Evolutionary conservation across 2,888 invertebrate genomes (phyloP).

Genomic region (Limnephilus lunatus): DNA sequence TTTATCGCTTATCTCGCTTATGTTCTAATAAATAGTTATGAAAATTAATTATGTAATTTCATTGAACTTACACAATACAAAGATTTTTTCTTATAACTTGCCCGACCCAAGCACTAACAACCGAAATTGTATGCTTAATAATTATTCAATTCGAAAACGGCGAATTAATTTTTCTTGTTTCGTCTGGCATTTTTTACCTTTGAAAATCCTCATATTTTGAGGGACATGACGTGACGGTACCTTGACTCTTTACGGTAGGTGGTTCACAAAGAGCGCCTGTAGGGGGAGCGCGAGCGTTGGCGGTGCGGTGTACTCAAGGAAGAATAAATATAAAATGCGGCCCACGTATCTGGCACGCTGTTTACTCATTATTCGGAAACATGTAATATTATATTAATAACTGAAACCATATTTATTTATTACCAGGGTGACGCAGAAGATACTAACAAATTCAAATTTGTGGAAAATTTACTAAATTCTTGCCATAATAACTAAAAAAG

Average conservation of each 20-base stretch:
- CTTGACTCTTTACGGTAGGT: not conserved
- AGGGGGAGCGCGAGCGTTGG: not conserved
- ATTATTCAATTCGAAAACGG: too few species aligned
- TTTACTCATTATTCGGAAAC: not conserved
- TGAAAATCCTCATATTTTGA: not conserved
- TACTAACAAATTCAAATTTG: not conserved
- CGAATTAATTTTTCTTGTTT: not conserved
- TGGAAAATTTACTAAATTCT: not conserved
- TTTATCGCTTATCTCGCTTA: too few species aligned
- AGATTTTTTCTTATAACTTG: too few species aligned
- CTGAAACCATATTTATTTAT: not conserved
- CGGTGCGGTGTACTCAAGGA: not conserved
- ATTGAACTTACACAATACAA: too few species aligned
- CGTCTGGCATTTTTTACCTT: not conserved
- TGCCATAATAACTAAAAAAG: not conserved
- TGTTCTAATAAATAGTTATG: too few species aligned
- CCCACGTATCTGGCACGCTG: not conserved
- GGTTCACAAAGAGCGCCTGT: not conserved
- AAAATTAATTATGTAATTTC: too few species aligned
- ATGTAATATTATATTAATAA: not conserved
- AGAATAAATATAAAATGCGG: not conserved
- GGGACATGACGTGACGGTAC: not conserved
- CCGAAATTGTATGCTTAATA: too few species aligned
- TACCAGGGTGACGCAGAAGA: not conserved
- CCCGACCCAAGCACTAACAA: too few species aligned